phyloP scores from a whole-genome alignment of 2,113 vertebrate genomes.

The Onychostoma macrolepis region DNA sequence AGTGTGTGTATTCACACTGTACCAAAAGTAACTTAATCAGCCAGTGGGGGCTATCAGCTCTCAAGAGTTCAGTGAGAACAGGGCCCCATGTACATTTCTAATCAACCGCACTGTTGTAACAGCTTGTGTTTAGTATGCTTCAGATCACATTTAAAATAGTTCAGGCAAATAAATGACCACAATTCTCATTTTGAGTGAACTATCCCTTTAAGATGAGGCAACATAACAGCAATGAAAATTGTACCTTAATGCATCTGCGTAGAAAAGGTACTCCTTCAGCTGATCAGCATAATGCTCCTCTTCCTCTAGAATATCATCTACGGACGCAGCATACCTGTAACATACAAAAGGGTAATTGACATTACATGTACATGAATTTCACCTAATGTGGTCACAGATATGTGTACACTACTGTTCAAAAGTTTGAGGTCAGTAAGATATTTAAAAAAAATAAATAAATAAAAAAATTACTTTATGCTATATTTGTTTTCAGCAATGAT shows the following conservation, averaged over 20 bases:
- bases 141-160: not conserved
- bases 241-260: slow-evolving; percentile 89
- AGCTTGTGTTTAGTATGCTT: slow-evolving; percentile 6
- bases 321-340: slow-evolving; percentile 88
- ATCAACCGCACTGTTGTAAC: slow-evolving; percentile 23
- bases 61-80: slow-evolving; percentile 1
- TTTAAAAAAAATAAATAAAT: not conserved
- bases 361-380: not conserved
- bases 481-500: not conserved
- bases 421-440: not conserved
- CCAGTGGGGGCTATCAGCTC: not conserved
- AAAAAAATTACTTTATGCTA: not conserved
- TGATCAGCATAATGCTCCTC: slow-evolving; percentile 96
- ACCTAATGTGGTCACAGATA: not conserved
- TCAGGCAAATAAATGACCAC: not conserved
- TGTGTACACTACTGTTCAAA: not conserved
- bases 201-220: not conserved
- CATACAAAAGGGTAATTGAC: not conserved
- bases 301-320: slow-evolving; percentile 95
- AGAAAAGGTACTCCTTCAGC: slow-evolving; percentile 94
- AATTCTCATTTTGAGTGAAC: not conserved
- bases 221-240: not conserved
- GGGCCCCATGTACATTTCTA: not conserved
- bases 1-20: not conserved
- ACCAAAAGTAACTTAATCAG: not conserved